Base-by-base conservation (phyloP, 2,888 invertebrate species). In the Lordiphosa fenestrarum region DNA sequence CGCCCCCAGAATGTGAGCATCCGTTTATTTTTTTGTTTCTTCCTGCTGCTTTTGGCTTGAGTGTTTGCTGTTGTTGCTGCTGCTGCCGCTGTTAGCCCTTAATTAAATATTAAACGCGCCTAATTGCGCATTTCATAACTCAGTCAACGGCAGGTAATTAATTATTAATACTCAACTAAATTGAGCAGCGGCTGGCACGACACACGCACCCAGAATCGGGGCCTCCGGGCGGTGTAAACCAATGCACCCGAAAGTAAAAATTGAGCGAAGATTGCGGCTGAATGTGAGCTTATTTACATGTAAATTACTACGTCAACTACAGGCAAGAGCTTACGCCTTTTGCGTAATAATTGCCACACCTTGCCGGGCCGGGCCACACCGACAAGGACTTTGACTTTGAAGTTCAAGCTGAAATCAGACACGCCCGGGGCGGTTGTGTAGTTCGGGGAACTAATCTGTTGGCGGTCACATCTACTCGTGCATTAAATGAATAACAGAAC, bases 81-180 rank as follows among this genome's bases (percentile, higher is more conserved):
- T 59, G 66, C 38, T 36, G 46, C 36, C 51, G 49, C 51, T 37
- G 48, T 53, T 67, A 72, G 77, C 71, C 73, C 84, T 81, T 81
- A 83, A 85, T 83, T 83, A 85, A 83, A 85, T 85, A 83, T 83
- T 83, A 81, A 76, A 85, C 69, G 69, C 76, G 72, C 66, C 78
- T 83, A 83, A 83, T 84, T 81, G 83, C 81, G 78, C 81, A 85
- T 83, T 83, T 85, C 81, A 83, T 84, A 85, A 78, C 84, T 76
- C 72, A 74, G 74, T 81, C 77, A 83, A 67, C 72, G 67, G 70
- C 70, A 78, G 64, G 67, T 78, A 71, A 85, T 85, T 84, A 84
- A 85, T 84, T 84, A 84, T 81, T 78, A 66, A 85, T 74, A 74
- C 71, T 71, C 61, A 85, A 84, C 83, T 76, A 81, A 84, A 83